phyloP scores from a whole-genome alignment of 2,888 invertebrate species.

The Drosophila prostipennis region DNA sequence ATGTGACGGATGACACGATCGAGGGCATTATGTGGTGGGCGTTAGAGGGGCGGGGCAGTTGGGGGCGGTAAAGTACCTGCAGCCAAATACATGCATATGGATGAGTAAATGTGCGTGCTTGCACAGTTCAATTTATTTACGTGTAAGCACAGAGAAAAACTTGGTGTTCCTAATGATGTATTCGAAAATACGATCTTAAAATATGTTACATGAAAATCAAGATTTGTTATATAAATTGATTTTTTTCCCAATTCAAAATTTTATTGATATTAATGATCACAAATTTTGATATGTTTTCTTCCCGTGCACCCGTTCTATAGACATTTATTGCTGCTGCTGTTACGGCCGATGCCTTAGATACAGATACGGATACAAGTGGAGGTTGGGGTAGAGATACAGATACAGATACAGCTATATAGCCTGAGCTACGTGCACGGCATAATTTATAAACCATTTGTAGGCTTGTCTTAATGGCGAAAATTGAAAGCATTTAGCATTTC shows the following conservation, averaged over 20 bases:
- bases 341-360: conserved; percentile 31
- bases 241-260: too few relatives aligned
- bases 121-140: conserved; percentile 4
- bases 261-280: not conserved
- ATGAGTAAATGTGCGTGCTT: not conserved
- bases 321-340: conserved; percentile 9
- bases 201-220: too few relatives aligned
- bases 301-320: conserved; percentile 3
- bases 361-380: conserved; percentile 19
- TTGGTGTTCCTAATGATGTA: too few relatives aligned
- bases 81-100: conserved; percentile 3
- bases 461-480: conserved; percentile 79
- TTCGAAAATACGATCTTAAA: too few relatives aligned
- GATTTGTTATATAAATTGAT: too few relatives aligned
- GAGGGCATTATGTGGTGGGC: not conserved
- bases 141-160: conserved; percentile 1
- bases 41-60: conserved; percentile 1
- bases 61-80: conserved; percentile 7
- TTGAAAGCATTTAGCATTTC: conserved; percentile 72
- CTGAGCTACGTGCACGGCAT: conserved; percentile 66
- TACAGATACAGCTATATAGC: conserved; percentile 25
- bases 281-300: not conserved
- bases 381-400: conserved; percentile 14
- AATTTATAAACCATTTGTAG: conserved; percentile 72
- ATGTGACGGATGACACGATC: conserved; percentile 5